These are phyloP conservation scores for Emydocephalus ijimae DNA, from an alignment of 2,113 vertebrate genomes.

Conservation along the genomic window DNA sequence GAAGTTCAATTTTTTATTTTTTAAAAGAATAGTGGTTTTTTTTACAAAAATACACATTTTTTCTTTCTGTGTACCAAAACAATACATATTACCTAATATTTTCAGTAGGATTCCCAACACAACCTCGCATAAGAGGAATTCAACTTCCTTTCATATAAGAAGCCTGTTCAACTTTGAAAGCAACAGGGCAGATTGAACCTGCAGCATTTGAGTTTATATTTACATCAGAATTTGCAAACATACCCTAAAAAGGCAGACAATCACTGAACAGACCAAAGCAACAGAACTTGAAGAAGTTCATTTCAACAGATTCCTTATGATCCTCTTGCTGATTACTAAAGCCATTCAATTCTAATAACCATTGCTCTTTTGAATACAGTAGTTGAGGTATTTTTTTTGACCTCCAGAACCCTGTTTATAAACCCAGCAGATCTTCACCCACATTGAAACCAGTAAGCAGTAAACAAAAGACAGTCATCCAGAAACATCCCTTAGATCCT, in stretches of 20 bases:
- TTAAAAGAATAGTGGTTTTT: background rate
- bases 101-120: background rate
- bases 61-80: background rate
- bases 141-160: background rate
- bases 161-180: background rate
- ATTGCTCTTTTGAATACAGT: slow-evolving; percentile 67
- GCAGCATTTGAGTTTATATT: slow-evolving; percentile 14
- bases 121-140: background rate
- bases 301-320: slow-evolving; percentile 70
- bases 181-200: background rate
- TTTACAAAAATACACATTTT: background rate
- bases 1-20: background rate
- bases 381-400: slow-evolving; percentile 68
- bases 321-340: slow-evolving; percentile 58
- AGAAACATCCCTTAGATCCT: slow-evolving; percentile 56
- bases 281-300: slow-evolving; percentile 58
- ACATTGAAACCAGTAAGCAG: slow-evolving; percentile 49
- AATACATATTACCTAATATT: background rate
- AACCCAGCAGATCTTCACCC: slow-evolving; percentile 55
- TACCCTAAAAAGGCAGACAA: slow-evolving; percentile 49
- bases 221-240: slow-evolving; percentile 56
- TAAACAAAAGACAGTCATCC: slow-evolving; percentile 44
- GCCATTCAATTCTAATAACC: slow-evolving; percentile 59
- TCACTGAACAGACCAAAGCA: slow-evolving; percentile 50
- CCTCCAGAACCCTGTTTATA: slow-evolving; percentile 65